phyloP scores from a whole-genome alignment of 2,113 vertebrate species.

The Cairina moschata region DNA sequence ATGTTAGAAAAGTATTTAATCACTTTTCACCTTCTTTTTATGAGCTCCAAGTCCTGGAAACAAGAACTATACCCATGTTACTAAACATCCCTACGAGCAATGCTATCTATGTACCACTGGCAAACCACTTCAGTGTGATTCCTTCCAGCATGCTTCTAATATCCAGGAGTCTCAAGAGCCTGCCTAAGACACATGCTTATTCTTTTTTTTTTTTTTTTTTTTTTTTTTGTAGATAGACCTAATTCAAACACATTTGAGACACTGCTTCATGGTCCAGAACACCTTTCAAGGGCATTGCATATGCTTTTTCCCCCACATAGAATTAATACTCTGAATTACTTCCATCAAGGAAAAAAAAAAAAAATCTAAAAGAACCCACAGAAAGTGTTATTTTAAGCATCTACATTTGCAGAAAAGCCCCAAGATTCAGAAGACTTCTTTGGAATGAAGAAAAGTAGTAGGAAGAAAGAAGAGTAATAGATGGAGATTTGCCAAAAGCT shows the following conservation, averaged over 20 bases:
- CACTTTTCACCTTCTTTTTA: constrained; percentile 43
- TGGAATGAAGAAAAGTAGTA: neutral
- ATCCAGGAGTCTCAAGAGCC: neutral
- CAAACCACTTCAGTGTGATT: neutral
- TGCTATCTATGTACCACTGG: neutral
- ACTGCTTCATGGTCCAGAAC: neutral
- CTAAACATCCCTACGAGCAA: constrained; percentile 37
- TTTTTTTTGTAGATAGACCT: neutral
- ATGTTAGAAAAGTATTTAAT: neutral
- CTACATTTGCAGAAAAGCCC: neutral
- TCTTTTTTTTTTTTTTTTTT: neutral
- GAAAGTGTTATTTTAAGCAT: neutral
- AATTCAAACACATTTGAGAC: neutral
- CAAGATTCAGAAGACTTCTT: neutral
- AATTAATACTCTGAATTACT: neutral
- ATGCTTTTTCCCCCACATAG: neutral
- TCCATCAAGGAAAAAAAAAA: neutral
- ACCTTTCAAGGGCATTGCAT: neutral
- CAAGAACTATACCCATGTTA: constrained; percentile 22
- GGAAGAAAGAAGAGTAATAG: neutral
- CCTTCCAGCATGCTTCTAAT: neutral
- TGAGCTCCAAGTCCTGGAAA: constrained; percentile 46
- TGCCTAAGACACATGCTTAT: neutral
- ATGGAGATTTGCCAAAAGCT: neutral
- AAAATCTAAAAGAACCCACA: neutral